phyloP scores from a whole-genome alignment of 2,888 invertebrate genomes.

The Aquatica leii region DNA sequence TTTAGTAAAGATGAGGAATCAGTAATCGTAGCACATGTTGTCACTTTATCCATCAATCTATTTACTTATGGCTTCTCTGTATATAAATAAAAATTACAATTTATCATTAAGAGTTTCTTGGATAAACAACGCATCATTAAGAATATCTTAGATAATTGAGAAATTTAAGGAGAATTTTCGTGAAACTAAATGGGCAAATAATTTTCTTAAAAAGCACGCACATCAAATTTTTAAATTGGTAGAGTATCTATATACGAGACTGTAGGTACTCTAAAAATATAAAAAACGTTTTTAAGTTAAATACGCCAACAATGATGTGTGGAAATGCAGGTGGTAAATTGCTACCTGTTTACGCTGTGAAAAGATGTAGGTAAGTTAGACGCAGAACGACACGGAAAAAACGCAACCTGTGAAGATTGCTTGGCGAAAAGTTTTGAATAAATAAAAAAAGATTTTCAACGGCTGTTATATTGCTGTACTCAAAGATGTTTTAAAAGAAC shows the following conservation, averaged over 20 bases:
- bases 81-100: too few species aligned
- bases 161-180: not conserved
- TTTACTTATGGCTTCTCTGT: slow-evolving; percentile 6
- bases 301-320: slow-evolving; percentile 9
- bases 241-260: not conserved
- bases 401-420: not conserved
- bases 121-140: not conserved
- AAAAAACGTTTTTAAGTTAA: slow-evolving; percentile 2
- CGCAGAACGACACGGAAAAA: not conserved
- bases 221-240: not conserved
- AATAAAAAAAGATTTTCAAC: not conserved
- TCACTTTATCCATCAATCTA: not conserved
- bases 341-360: slow-evolving; percentile 4
- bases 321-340: slow-evolving; percentile 8
- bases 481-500: not conserved
- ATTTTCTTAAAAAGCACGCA: not conserved
- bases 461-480: not conserved
- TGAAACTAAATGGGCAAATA: not conserved
- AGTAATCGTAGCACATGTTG: not conserved
- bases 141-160: too few species aligned
- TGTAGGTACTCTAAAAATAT: not conserved
- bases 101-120: slow-evolving; percentile 1
- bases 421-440: not conserved
- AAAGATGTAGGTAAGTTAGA: not conserved
- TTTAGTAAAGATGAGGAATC: not conserved